Evolutionary conservation across 2,888 invertebrate species (phyloP).

Genomic region (Drosophila yooni): DNA sequence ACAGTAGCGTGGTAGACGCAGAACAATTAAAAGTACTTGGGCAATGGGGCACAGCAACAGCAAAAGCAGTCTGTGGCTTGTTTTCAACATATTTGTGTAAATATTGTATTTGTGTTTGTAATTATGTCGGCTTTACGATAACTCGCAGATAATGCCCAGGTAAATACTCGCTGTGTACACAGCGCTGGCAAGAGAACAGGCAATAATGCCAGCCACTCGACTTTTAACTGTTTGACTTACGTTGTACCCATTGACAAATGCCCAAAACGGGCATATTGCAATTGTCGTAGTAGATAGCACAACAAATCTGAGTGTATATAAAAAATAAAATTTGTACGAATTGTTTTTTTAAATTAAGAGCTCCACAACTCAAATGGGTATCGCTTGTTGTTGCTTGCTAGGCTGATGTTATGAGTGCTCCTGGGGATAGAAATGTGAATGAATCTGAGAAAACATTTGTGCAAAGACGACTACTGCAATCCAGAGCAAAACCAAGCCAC

Average conservation of each 20-base stretch:
- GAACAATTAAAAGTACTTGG: conserved; percentile 53
- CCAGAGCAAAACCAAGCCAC: conserved; percentile 14
- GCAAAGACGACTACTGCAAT: conserved; percentile 16
- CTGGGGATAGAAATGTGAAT: conserved; percentile 16
- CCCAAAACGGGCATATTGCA: background rate
- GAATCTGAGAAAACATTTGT: conserved; percentile 41
- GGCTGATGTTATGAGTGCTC: conserved; percentile 16
- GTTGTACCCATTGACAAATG: conserved; percentile 4
- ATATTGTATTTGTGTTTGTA: conserved; percentile 78
- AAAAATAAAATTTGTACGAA: background rate
- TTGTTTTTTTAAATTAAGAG: background rate
- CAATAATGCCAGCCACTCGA: conserved; percentile 50
- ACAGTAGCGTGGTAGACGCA: conserved; percentile 35
- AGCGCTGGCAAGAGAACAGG: conserved; percentile 12
- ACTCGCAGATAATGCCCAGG: conserved; percentile 75
- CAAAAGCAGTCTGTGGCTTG: conserved; percentile 35
- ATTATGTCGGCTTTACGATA: conserved; percentile 76
- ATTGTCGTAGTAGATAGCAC: background rate
- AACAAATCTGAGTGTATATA: background rate
- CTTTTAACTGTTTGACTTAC: conserved; percentile 36
- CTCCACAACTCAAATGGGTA: background rate
- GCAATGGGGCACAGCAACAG: conserved; percentile 45
- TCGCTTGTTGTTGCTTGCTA: background rate
- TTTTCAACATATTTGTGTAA: conserved; percentile 77
- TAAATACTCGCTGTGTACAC: conserved; percentile 60